A percentile compares a stretch with the other conserved stretches of the same genome.
Evolutionary conservation across 1,140 invertebrate genomes (phyloP).

Genomic region (Triops longicaudatus): DNA sequence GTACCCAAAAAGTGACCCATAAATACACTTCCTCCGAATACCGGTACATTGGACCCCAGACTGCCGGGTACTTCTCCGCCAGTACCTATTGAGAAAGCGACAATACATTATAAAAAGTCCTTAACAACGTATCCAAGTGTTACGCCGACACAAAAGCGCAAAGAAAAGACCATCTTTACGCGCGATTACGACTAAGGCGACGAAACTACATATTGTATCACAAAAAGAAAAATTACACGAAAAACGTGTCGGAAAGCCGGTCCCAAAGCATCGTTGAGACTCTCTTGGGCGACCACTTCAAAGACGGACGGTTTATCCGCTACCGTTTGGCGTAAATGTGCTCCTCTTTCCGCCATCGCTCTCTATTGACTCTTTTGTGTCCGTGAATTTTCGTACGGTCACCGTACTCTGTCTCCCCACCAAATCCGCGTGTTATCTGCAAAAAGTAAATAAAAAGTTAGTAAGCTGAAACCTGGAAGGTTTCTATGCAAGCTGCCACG

Average conservation of each 20-base stretch:
- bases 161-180: too few species aligned
- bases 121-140: too few species aligned
- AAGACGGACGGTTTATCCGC: not conserved
- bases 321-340: not conserved
- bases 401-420: too few species aligned
- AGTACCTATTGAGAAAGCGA: not conserved
- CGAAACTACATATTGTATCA: not conserved
- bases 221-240: not conserved
- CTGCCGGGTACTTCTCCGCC: not conserved
- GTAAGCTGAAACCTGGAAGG: too few species aligned
- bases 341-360: not conserved
- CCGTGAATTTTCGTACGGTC: too few species aligned
- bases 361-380: too few species aligned
- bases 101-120: too few species aligned
- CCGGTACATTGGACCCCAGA: slow-evolving; percentile 9
- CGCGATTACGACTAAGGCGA: too few species aligned
- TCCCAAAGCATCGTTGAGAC: not conserved
- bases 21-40: not conserved
- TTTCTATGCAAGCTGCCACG: too few species aligned
- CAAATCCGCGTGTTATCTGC: too few species aligned
- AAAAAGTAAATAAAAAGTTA: too few species aligned
- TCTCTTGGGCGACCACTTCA: slow-evolving; percentile 1
- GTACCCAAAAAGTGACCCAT: not conserved
- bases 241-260: not conserved
- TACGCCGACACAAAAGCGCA: too few species aligned